Conservation (phyloP, 1,140 invertebrate species). For the Trichomalopsis sarcophagae region DNA sequence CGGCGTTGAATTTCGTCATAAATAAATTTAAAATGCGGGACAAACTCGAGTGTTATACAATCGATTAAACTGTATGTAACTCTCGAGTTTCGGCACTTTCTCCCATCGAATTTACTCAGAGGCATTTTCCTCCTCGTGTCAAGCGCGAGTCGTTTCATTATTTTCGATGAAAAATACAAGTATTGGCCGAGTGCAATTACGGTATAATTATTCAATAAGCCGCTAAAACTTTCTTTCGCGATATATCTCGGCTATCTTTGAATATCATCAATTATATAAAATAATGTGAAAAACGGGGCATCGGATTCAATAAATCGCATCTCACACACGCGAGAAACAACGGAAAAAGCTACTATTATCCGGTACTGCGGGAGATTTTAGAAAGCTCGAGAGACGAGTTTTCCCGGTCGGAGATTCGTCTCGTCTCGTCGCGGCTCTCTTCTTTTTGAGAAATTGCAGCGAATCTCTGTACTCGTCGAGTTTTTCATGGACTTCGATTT, state of each 20-base stretch:
- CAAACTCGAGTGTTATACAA: neutral
- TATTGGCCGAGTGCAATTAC: neutral
- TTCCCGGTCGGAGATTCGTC: conserved; percentile 4
- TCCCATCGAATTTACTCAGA: neutral
- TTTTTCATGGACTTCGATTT: conserved; percentile 14
- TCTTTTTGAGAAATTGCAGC: conserved; percentile 22
- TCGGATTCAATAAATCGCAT: no score
- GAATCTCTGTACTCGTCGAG: neutral
- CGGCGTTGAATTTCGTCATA: neutral
- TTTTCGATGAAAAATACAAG: neutral
- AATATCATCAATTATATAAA: no score
- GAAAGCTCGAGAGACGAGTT: conserved; percentile 10
- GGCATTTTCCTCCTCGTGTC: neutral
- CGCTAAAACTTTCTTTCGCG: neutral
- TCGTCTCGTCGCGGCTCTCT: neutral
- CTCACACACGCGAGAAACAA: neutral
- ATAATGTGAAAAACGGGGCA: no score
- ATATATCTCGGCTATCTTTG: no score
- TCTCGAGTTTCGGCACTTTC: neutral
- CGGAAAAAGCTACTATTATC: neutral
- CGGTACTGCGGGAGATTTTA: neutral
- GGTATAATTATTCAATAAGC: neutral
- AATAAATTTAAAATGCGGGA: neutral
- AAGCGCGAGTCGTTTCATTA: neutral
- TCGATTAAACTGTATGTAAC: conserved; percentile 5